Evolutionary conservation across 1,140 invertebrate species (phyloP).

Genomic region (Penaeus vannamei): DNA sequence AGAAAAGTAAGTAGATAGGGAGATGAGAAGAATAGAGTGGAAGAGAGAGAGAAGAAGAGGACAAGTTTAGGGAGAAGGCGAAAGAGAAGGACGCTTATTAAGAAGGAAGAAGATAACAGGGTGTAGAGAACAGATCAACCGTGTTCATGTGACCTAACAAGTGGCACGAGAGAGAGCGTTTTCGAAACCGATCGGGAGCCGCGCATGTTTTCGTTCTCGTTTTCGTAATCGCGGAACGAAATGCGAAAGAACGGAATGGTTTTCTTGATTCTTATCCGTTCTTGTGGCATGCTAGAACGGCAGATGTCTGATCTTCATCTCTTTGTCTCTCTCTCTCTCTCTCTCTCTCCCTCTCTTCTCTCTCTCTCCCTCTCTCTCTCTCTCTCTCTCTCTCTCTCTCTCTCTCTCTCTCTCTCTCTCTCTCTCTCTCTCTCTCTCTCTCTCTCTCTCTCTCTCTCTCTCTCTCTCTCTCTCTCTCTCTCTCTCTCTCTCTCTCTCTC

Average conservation of each 20-base stretch:
- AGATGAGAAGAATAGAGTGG: not conserved
- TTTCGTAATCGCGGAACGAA: too few relatives aligned
- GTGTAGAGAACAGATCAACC: too few relatives aligned
- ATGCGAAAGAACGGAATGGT: too few relatives aligned
- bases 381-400: not conserved
- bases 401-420: not conserved
- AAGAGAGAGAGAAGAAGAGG: not conserved
- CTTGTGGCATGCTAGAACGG: too few relatives aligned
- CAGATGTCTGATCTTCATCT: not conserved
- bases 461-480: not conserved
- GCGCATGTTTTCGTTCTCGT: too few relatives aligned
- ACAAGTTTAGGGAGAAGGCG: too few relatives aligned
- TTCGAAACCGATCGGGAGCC: too few relatives aligned
- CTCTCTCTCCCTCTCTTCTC: not conserved
- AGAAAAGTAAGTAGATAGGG: constrained; percentile 2
- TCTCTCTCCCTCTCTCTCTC: not conserved
- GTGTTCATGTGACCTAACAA: too few relatives aligned
- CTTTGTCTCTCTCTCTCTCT: not conserved
- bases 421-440: not conserved
- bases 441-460: not conserved
- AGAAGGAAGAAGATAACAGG: too few relatives aligned
- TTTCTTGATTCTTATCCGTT: too few relatives aligned
- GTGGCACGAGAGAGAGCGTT: too few relatives aligned
- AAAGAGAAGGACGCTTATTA: too few relatives aligned
- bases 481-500: not conserved